phyloP scores from a whole-genome alignment of 2,113 vertebrate genomes.

The Neoarius graeffei region DNA sequence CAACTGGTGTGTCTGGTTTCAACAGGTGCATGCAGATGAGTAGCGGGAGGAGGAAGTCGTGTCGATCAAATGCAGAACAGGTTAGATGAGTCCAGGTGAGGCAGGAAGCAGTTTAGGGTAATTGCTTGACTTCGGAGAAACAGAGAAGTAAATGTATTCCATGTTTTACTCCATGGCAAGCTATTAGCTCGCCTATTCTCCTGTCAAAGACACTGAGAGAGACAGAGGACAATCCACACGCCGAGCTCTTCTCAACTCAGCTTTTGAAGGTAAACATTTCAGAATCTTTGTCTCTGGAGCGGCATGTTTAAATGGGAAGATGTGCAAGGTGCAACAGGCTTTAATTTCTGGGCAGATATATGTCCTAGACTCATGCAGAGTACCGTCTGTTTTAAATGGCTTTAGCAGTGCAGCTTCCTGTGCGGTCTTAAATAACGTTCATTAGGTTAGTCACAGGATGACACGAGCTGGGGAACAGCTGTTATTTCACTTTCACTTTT shows the following conservation, averaged over 20 bases:
- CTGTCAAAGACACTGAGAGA: slow-evolving; percentile 35
- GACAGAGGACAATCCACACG: slow-evolving; percentile 66
- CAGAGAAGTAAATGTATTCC: slow-evolving; percentile 50
- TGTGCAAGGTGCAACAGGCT: slow-evolving; percentile 26
- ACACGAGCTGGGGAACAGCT: slow-evolving; percentile 12
- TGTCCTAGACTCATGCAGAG: slow-evolving; percentile 25
- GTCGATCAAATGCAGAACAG: slow-evolving; percentile 85
- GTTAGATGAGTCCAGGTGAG: slow-evolving; percentile 86
- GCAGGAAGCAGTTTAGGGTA: slow-evolving; percentile 65
- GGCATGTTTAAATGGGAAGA: slow-evolving; percentile 13
- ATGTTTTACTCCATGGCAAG: slow-evolving; percentile 70
- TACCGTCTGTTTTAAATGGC: slow-evolving; percentile 29
- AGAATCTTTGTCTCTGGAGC: background rate
- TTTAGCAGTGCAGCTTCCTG: slow-evolving; percentile 42
- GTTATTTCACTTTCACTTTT: slow-evolving; percentile 26
- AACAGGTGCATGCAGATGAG: slow-evolving; percentile 49
- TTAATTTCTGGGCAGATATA: slow-evolving; percentile 11
- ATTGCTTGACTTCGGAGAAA: slow-evolving; percentile 53
- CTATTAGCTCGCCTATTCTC: slow-evolving; percentile 57
- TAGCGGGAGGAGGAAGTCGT: slow-evolving; percentile 71
- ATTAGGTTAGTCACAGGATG: slow-evolving; percentile 46
- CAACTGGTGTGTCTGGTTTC: slow-evolving; percentile 54
- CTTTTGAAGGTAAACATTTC: slow-evolving; percentile 75
- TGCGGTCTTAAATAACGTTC: slow-evolving; percentile 48
- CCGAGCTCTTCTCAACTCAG: slow-evolving; percentile 55